These are phyloP conservation scores for Chelonia mydas DNA, from an alignment of 2,797 vertebrate genomes.

Conservation along the genomic window DNA sequence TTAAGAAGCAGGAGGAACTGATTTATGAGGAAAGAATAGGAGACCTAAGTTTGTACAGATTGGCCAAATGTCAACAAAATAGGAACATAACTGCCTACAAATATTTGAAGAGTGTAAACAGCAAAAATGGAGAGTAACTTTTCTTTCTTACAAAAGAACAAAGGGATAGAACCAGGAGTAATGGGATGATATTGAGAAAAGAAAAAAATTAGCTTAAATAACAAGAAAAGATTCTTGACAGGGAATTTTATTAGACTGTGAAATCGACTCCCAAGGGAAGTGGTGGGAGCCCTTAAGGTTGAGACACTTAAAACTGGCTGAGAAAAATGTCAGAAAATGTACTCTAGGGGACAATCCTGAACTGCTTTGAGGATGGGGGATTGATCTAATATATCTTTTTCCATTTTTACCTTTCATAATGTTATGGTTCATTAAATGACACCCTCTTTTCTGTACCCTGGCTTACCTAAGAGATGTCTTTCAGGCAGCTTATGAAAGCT, in stretches of 20 bases:
- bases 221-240: neutral
- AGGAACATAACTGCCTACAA: conserved; percentile 4
- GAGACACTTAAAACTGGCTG: neutral
- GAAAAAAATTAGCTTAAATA: neutral
- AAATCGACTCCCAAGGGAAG: neutral
- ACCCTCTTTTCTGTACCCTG: neutral
- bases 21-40: neutral
- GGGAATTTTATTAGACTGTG: neutral
- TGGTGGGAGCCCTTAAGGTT: neutral
- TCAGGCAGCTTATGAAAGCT: neutral
- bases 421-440: neutral
- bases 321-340: conserved; percentile 6
- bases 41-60: neutral
- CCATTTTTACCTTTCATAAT: neutral
- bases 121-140: neutral
- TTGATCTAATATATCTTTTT: neutral
- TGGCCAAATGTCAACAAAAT: neutral
- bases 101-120: neutral
- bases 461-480: neutral
- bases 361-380: neutral
- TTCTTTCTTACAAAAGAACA: neutral
- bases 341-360: neutral
- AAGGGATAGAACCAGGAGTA: neutral
- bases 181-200: neutral
- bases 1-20: neutral